Evolutionary conservation across 2,888 invertebrate genomes (phyloP), one percentile per base, ranked within the genome.

Genomic region (Cheilosia vernalis): DNA sequence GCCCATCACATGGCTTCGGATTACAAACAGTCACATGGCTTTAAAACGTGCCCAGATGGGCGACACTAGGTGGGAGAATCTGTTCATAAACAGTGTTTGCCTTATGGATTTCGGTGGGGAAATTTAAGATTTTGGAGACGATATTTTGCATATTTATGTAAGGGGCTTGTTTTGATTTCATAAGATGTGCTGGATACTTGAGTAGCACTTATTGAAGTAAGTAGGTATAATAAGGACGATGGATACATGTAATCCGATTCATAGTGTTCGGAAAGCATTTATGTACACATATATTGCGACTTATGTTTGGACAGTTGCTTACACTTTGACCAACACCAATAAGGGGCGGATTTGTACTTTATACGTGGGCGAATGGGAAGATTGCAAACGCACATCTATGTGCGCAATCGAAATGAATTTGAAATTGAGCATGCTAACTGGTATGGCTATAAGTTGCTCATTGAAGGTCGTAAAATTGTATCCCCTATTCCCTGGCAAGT

Each of bases 81-180:
- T 42, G 7, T 37, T 42, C 30, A 64, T 64, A 67, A 77, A 77
- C 44, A 30, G 55, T 66, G 66, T 82, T 77, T 66, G 55, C 53
- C 53, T 72, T 49, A 24, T 21, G 53, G 77, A 77, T 70, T 60
- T 66, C 33, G 21, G 15, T 4, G n/a, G 19, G 37, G 10, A 47
- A 47, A 64, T 60, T 58, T 51, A 30, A 80, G 49, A 58, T 60
- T 37, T 27, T 13, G 10, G 15, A 73, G 44, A 56, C n/a, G n/a
- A 51, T 58, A 55, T 66, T 82, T 72, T 72, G 61, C 66, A 73
- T 69, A 58, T 63, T 55, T 21, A 51, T 51, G 19, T 27, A 37
- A 0, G 17, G 27, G n/a, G 30, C 66, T 53, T 66, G 17, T 73
- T 66, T 44, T 73, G 37, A 44, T 51, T 51, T 5, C 15, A 51